Conservation (phyloP, 1,140 invertebrate genomes). For the Brachionus paranguensis region DNA sequence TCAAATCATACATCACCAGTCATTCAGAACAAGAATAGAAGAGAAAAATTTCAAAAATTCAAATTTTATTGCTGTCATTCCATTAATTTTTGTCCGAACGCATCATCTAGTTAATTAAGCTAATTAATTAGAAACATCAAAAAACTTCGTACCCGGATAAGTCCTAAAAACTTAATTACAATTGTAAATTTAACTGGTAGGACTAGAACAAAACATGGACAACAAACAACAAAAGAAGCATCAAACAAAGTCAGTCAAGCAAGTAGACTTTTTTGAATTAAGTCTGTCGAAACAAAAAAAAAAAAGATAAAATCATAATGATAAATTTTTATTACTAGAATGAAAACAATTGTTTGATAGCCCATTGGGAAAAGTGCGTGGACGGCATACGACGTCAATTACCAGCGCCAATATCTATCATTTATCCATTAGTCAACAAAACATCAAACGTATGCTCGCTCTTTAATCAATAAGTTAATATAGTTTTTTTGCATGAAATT, state of each 20-base stretch:
- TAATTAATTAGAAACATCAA: slow-evolving; percentile 38
- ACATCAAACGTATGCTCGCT: not conserved
- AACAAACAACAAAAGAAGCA: not conserved
- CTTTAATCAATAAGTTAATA: slow-evolving; percentile 27
- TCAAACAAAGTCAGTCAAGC: slow-evolving; percentile 20
- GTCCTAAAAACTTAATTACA: slow-evolving; percentile 19
- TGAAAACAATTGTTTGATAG: not conserved
- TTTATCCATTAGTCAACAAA: not conserved
- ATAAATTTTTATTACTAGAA: not conserved
- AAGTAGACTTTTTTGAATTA: not conserved
- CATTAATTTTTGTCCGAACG: not conserved
- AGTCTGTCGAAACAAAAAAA: not conserved
- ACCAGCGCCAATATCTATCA: slow-evolving; percentile 1
- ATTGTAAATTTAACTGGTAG: not conserved
- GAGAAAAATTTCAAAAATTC: not conserved
- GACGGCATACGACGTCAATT: slow-evolving; percentile 23
- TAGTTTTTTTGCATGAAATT: slow-evolving; percentile 17
- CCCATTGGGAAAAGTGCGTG: not conserved
- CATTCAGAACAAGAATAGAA: slow-evolving; percentile 12
- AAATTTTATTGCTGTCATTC: slow-evolving; percentile 37
- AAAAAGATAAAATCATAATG: slow-evolving; percentile 18
- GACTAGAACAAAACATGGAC: not conserved
- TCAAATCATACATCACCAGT: slow-evolving; percentile 11
- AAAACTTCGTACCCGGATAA: not conserved
- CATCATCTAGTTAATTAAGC: slow-evolving; percentile 35